phyloP scores from a whole-genome alignment of 2,113 vertebrate species.

The Lampris incognitus region DNA sequence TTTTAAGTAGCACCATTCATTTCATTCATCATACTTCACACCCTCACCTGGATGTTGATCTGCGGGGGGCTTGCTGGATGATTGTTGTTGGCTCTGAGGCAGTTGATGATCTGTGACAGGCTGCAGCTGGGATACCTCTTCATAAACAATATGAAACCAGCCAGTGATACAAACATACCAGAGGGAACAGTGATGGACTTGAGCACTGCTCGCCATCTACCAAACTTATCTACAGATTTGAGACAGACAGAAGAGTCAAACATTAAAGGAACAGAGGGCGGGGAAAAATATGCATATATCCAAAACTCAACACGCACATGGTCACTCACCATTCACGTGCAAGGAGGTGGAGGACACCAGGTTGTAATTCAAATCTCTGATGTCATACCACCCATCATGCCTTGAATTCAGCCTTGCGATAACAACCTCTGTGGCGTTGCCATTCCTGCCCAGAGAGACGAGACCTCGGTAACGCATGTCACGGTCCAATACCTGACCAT shows the following conservation, averaged over 20 bases:
- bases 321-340: slow-evolving; percentile 72
- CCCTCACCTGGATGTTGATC: slow-evolving; percentile 73
- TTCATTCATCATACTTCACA: neutral
- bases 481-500: slow-evolving; percentile 66
- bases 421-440: slow-evolving; percentile 58
- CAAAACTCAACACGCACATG: neutral
- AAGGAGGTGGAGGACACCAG: slow-evolving; percentile 77
- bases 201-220: slow-evolving; percentile 66
- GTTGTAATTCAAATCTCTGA: slow-evolving; percentile 73
- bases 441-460: slow-evolving; percentile 67
- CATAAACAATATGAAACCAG: slow-evolving; percentile 76
- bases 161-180: slow-evolving; percentile 75
- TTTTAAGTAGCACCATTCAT: neutral
- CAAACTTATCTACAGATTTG: slow-evolving; percentile 53
- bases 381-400: slow-evolving; percentile 77
- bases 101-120: slow-evolving; percentile 55
- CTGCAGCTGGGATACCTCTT: slow-evolving; percentile 72
- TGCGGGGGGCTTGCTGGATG: slow-evolving; percentile 51
- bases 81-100: slow-evolving; percentile 55
- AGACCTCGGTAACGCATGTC: slow-evolving; percentile 68
- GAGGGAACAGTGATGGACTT: slow-evolving; percentile 73
- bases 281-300: neutral
- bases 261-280: neutral
- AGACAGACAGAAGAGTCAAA: neutral
- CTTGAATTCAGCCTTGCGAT: slow-evolving; percentile 64